phyloP scores from a whole-genome alignment of 2,113 vertebrate species.

The Furnarius figulus region DNA sequence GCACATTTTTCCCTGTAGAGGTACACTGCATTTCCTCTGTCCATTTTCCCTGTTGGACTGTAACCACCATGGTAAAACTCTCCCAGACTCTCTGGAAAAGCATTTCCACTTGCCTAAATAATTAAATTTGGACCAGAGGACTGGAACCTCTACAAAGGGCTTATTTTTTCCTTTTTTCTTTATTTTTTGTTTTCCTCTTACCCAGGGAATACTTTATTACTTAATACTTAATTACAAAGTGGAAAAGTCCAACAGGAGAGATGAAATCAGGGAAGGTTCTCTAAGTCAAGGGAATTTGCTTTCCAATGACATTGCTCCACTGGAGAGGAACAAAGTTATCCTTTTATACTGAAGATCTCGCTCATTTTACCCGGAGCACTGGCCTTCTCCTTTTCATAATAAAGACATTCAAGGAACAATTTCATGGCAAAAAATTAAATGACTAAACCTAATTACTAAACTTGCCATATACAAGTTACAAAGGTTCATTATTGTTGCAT shows the following conservation, averaged over 20 bases:
- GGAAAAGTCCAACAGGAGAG: slow-evolving; percentile 34
- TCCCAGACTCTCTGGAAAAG: background rate
- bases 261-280: slow-evolving; percentile 54
- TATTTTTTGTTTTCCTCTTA: slow-evolving; percentile 35
- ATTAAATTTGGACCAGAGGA: slow-evolving; percentile 30
- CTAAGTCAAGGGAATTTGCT: slow-evolving; percentile 12
- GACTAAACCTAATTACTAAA: background rate
- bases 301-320: background rate
- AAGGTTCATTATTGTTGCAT: background rate
- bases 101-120: slow-evolving; percentile 28
- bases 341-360: background rate
- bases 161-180: slow-evolving; percentile 28
- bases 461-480: background rate
- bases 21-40: background rate
- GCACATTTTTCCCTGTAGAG: background rate
- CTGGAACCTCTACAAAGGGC: slow-evolving; percentile 35
- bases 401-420: background rate
- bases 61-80: background rate
- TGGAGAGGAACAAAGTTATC: slow-evolving; percentile 12
- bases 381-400: background rate
- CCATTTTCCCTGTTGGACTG: background rate
- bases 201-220: background rate
- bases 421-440: background rate
- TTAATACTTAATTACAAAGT: slow-evolving; percentile 1
- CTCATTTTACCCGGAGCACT: background rate